These are phyloP conservation scores for Mesorhabditis spiculigera DNA, from an alignment of 2,888 invertebrate species.

Conservation along the genomic window DNA sequence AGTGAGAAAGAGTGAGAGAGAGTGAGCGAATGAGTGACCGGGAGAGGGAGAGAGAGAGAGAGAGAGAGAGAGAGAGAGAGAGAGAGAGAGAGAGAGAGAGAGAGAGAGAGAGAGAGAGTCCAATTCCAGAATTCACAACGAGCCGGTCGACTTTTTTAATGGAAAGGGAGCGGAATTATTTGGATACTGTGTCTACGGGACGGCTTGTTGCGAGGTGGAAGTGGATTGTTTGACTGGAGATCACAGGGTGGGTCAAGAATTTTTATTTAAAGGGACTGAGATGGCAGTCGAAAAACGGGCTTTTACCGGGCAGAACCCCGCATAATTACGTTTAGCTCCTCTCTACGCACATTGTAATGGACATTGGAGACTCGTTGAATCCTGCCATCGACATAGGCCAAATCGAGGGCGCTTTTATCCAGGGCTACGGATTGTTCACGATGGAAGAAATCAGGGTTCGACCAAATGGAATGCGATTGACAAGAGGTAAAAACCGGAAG, in stretches of 20 bases:
- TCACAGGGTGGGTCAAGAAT: conserved; percentile 69
- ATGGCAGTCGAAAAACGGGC: not conserved
- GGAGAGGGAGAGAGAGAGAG: not conserved
- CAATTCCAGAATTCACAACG: conserved; percentile 39
- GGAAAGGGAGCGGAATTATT: conserved; percentile 72
- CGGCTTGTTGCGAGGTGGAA: conserved; percentile 82
- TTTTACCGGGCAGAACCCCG: not conserved
- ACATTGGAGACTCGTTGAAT: conserved; percentile 87
- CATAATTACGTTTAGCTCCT: conserved; percentile 67
- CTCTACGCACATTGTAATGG: conserved; percentile 91
- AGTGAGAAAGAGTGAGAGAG: not conserved
- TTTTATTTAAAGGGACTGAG: not conserved
- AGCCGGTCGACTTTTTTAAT: conserved; percentile 45
- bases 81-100: not conserved
- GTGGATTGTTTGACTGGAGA: conserved; percentile 90
- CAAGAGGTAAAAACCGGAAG: not conserved
- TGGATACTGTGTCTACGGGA: conserved; percentile 82
- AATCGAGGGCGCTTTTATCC: conserved; percentile 88
- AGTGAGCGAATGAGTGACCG: too few species aligned
- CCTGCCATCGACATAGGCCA: conserved; percentile 95
- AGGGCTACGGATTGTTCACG: conserved; percentile 87
- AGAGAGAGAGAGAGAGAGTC: not conserved
- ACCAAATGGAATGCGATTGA: conserved; percentile 71
- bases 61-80: not conserved
- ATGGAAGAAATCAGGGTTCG: conserved; percentile 85